Percentiles rank a stretch among this genome's conserved stretches.
These are phyloP conservation scores for Scolanthus callimorphus DNA, from an alignment of 92 coral and sea anemone species.

Conservation along the genomic window DNA sequence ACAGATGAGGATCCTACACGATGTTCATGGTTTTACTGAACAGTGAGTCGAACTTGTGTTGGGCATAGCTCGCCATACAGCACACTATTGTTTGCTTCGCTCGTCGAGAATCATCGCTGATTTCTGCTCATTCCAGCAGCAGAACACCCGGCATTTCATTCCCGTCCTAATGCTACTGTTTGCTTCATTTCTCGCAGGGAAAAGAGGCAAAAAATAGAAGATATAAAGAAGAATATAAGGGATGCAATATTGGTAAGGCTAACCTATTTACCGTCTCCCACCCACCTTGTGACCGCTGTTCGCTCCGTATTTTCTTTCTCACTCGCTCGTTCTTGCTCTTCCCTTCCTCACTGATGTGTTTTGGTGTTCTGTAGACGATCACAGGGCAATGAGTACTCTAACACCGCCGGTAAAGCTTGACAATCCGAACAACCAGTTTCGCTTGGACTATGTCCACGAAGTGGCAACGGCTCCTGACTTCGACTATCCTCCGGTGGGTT, in stretches of 20 bases:
- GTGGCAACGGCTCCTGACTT: constrained; percentile 99
- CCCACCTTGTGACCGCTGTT: constrained; percentile 81
- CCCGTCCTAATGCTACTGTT: constrained; percentile 63
- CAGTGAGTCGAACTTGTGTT: constrained; percentile 89
- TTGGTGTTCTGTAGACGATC: constrained; percentile 80
- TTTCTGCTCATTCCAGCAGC: constrained; percentile 11
- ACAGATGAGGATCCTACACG: constrained; percentile 99
- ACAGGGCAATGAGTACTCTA: constrained; percentile 99
- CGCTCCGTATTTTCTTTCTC: constrained; percentile 51
- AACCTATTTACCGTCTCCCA: constrained; percentile 94
- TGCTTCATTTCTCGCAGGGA: constrained; percentile 95
- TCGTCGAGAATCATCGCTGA: constrained; percentile 14
- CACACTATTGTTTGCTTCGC: constrained; percentile 11
- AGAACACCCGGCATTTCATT: constrained; percentile 50
- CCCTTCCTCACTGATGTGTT: constrained; percentile 40
- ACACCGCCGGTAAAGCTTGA: constrained; percentile 98
- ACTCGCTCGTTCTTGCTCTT: constrained; percentile 69
- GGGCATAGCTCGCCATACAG: constrained; percentile 6
- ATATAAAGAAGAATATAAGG: constrained; percentile 97
- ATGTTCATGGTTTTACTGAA: constrained; percentile 96
- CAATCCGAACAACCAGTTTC: constrained; percentile 96
- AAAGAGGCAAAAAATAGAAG: constrained; percentile 98
- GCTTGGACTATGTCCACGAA: constrained; percentile 98
- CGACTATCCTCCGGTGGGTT: constrained; percentile 99
- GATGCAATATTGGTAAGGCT: constrained; percentile 99